phyloP scores from a whole-genome alignment of 2,113 vertebrate species.

The Hystrix brachyura region DNA sequence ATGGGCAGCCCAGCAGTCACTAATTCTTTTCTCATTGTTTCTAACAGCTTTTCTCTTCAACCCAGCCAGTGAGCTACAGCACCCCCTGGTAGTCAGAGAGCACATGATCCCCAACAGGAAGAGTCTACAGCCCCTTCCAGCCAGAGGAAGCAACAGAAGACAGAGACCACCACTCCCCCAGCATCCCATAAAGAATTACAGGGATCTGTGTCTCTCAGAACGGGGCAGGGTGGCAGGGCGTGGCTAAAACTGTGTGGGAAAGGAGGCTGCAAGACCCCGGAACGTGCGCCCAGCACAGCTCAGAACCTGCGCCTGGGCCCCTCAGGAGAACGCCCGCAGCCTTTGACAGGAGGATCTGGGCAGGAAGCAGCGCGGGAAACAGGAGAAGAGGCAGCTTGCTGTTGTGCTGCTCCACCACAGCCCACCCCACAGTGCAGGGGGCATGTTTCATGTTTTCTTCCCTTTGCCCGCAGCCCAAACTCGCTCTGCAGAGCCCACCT shows the following conservation, averaged over 20 bases:
- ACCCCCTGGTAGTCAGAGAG: background rate
- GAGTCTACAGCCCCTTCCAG: background rate
- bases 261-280: background rate
- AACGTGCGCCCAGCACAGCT: background rate
- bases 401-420: background rate
- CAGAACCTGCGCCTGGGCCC: background rate
- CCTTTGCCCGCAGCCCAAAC: background rate
- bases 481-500: too few relatives aligned
- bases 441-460: background rate
- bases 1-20: background rate
- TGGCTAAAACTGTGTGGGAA: background rate
- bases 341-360: background rate
- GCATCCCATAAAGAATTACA: background rate
- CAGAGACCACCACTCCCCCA: too few relatives aligned
- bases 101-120: background rate
- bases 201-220: background rate
- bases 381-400: background rate
- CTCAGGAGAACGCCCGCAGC: background rate
- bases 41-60: background rate
- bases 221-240: background rate
- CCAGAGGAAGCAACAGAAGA: background rate
- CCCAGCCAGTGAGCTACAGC: background rate
- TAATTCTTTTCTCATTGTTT: background rate
- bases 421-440: background rate
- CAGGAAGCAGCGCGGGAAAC: background rate